These are phyloP conservation scores for Styela clava DNA, from an alignment of 23 tunicate species.

Conservation along the genomic window DNA sequence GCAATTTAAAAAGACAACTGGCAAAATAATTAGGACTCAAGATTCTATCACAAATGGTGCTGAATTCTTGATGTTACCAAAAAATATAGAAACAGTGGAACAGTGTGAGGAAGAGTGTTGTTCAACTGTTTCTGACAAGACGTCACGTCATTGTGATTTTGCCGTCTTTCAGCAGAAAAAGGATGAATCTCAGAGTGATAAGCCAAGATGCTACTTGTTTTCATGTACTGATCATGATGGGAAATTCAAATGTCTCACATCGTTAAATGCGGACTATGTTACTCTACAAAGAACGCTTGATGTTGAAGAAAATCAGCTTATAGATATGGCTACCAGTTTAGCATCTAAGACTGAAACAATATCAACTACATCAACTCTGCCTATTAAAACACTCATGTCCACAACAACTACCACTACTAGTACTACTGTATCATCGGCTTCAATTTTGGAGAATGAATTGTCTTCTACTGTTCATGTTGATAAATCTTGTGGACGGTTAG, in stretches of 20 bases:
- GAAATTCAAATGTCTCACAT: constrained; percentile 39
- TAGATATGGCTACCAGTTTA: constrained; percentile 11
- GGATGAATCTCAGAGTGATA: background rate
- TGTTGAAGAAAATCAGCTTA: background rate
- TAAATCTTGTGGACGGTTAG: constrained; percentile 27
- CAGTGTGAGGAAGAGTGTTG: background rate
- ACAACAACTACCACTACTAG: constrained; percentile 2
- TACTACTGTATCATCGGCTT: background rate
- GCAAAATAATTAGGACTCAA: constrained; percentile 43
- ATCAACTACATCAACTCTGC: background rate
- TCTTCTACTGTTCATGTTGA: background rate
- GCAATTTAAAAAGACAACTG: background rate
- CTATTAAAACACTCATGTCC: background rate
- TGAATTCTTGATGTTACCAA: constrained; percentile 28
- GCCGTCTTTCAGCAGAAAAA: constrained; percentile 36
- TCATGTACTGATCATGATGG: constrained; percentile 35
- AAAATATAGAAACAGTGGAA: background rate
- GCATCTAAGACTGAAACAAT: background rate
- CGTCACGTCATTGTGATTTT: constrained; percentile 28
- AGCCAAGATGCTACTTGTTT: constrained; percentile 58
- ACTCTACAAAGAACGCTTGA: constrained; percentile 12
- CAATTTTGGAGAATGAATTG: background rate
- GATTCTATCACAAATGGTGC: constrained; percentile 77
- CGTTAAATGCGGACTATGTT: constrained; percentile 32
- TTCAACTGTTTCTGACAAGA: background rate